Evolutionary conservation across 2,888 invertebrate species (phyloP).

Genomic region (Empis livida): DNA sequence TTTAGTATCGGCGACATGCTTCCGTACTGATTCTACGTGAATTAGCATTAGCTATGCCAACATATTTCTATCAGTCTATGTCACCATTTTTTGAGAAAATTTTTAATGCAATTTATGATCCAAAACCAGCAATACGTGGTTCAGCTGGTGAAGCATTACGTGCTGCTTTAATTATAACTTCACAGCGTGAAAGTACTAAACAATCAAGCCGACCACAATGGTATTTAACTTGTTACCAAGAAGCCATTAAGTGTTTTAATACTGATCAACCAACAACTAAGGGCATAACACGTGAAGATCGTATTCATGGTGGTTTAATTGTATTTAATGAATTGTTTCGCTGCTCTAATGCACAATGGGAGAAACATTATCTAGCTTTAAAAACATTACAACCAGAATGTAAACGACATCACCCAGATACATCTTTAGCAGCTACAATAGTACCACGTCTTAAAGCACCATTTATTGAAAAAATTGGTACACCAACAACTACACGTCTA

Average conservation of each 20-base stretch:
- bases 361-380: slow-evolving; percentile 60
- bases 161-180: slow-evolving; percentile 86
- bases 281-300: slow-evolving; percentile 74
- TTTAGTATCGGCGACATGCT: slow-evolving; percentile 69
- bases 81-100: slow-evolving; percentile 89
- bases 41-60: slow-evolving; percentile 88
- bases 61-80: slow-evolving; percentile 93
- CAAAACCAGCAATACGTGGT: slow-evolving; percentile 81
- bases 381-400: slow-evolving; percentile 43
- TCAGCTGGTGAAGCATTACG: slow-evolving; percentile 89
- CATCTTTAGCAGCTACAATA: slow-evolving; percentile 23
- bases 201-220: slow-evolving; percentile 80
- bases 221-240: slow-evolving; percentile 89
- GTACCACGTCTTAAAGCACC: slow-evolving; percentile 38
- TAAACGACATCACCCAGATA: slow-evolving; percentile 14
- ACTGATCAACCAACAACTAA: slow-evolving; percentile 47
- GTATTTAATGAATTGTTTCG: slow-evolving; percentile 88
- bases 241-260: slow-evolving; percentile 62
- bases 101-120: slow-evolving; percentile 80
- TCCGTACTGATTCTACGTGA: slow-evolving; percentile 87
- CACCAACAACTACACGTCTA: slow-evolving; percentile 13
- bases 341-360: slow-evolving; percentile 81
- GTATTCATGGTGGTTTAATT: slow-evolving; percentile 82
- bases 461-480: slow-evolving; percentile 31
- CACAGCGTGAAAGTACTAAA: slow-evolving; percentile 90